Percentiles rank a stretch among this genome's conserved stretches.
Evolutionary conservation across 2,888 invertebrate genomes (phyloP).

Genomic region (Drosophila paranaensis): DNA sequence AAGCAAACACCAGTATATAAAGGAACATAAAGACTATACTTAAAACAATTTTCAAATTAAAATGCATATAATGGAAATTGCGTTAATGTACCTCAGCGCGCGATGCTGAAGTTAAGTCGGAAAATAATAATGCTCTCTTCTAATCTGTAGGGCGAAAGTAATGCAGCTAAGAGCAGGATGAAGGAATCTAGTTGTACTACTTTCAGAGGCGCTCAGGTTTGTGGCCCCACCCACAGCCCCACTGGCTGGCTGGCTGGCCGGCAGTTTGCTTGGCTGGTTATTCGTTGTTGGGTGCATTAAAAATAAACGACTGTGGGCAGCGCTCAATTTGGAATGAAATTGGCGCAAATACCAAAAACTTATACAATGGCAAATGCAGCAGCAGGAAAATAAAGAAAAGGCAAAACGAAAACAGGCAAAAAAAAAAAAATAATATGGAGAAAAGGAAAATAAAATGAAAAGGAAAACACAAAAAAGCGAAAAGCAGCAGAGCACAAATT

Average conservation of each 20-base stretch:
- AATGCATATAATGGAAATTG: constrained; percentile 3
- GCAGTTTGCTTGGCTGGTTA: constrained; percentile 59
- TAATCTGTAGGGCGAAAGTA: constrained; percentile 40
- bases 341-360: constrained; percentile 79
- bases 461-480: constrained; percentile 34
- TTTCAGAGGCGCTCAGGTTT: constrained; percentile 13
- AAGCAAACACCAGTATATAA: neutral
- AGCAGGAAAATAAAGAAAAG: constrained; percentile 25
- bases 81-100: neutral
- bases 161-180: constrained; percentile 43
- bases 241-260: constrained; percentile 5
- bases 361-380: constrained; percentile 75
- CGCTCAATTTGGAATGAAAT: constrained; percentile 80
- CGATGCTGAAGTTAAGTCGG: neutral
- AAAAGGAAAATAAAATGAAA: constrained; percentile 37
- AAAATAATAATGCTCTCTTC: constrained; percentile 43
- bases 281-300: constrained; percentile 69
- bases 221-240: constrained; percentile 1
- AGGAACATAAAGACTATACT: neutral
- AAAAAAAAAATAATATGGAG: neutral
- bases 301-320: constrained; percentile 78
- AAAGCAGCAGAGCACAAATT: constrained; percentile 66
- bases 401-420: constrained; percentile 19
- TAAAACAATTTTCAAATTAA: neutral
- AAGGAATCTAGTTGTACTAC: constrained; percentile 17